Evolutionary conservation across 2,797 vertebrate species (phyloP), one percentile per base, ranked within the genome.

Genomic region (Enteromius argenteus): DNA sequence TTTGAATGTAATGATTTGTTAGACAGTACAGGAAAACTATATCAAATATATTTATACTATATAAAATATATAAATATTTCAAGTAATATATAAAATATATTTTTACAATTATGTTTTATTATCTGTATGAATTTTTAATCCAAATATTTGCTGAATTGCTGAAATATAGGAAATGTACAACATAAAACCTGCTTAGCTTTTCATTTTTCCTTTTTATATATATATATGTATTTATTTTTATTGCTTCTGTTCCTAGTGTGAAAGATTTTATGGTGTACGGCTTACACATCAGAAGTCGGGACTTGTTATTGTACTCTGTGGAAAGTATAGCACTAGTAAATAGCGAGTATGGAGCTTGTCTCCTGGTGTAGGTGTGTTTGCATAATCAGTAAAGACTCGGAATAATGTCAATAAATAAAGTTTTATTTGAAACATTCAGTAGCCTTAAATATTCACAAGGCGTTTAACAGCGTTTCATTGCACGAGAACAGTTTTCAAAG

Each of bases 391-490:
- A 0, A 84, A 78, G 0, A 11, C 27, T n/a, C 46, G 1, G 39
- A 19, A 67, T 17, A 17, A 78, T 78, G 74, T 85, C 84, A 87
- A 78, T 87, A 89, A 87, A 86, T 78, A 86, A 46, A 76, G 64
- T 85, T 89, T 89, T 86, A 87, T 87, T 89, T 62, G 64, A 87
- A 78, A 87, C 86, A 88, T 85, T 89, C 88, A 86, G 32, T 49
- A 46, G 68, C 78, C 77, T 67, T 75, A 53, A 81, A 87, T 82
- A 86, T 71, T 21, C 79, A 82, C 85, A 86, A 83, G 76, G 84
- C 80, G 39, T 79, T 75, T 72, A 81, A 87, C 84, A 87, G 78
- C 78, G 44, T 87, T 80, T 72, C 67, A 84, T 81, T 81, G 81
- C 84, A 89, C 86, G 82, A 78, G 67, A 85, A 87, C 77, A 85